Evolutionary conservation across 2,888 invertebrate species (phyloP), one percentile per base, ranked within the genome.

Genomic region (Athripsodes cinereus): DNA sequence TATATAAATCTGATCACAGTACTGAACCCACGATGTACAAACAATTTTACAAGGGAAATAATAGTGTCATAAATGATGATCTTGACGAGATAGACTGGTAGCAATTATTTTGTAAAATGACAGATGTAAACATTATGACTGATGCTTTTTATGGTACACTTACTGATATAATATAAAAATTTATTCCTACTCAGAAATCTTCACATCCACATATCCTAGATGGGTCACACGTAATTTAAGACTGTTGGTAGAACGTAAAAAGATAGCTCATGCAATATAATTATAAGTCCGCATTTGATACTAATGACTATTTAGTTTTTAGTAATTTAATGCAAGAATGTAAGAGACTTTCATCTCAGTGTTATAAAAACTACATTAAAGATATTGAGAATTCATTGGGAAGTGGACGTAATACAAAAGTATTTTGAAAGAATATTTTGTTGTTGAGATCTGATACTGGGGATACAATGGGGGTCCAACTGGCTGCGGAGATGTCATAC

Each of bases 121-220:
- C n/a, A n/a, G n/a, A n/a, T n/a, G n/a, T n/a, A n/a, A n/a, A n/a
- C n/a, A n/a, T n/a, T n/a, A n/a, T n/a, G n/a, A n/a, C n/a, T n/a
- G n/a, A n/a, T n/a, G n/a, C n/a, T n/a, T n/a, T n/a, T n/a, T n/a
- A n/a, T n/a, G n/a, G n/a, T n/a, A n/a, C 58, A n/a, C n/a, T n/a
- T n/a, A 62, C n/a, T 35, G 1, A 55, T 40, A 18, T 20, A 55
- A 34, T 46, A 22, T 22, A 53, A 22, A 18, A n/a, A 34, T 18
- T n/a, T n/a, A n/a, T n/a, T n/a, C n/a, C n/a, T n/a, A n/a, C n/a
- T n/a, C n/a, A n/a, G n/a, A n/a, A 18, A 34, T 31, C 11, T 31
- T 31, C 11, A 8, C 31, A 11, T 31, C 31, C 6, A 31, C 31
- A 31, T 31, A 31, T 31, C 31, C 31, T 31, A 6, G 31, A 8